These are phyloP conservation scores for Alviniconcha marisindica DNA, from an alignment of 1,140 invertebrate species.

Conservation along the genomic window DNA sequence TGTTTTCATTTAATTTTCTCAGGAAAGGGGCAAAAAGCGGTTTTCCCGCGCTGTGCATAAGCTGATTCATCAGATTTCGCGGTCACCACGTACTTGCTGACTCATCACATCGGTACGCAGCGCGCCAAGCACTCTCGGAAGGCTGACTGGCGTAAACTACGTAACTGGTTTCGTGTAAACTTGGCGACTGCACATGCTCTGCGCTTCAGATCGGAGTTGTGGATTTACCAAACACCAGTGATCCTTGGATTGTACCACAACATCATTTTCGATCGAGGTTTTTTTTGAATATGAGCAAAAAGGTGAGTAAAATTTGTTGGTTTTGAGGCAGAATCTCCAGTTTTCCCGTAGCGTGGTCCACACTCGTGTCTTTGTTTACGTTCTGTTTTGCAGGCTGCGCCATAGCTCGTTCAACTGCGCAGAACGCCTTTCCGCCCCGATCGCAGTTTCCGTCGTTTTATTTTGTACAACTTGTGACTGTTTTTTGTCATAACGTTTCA, in stretches of 20 bases:
- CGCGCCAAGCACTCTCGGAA: conserved; percentile 52
- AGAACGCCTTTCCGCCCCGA: background rate
- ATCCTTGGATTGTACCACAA: conserved; percentile 35
- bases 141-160: conserved; percentile 61
- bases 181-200: conserved; percentile 43
- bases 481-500: background rate
- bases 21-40: background rate
- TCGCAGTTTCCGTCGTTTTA: background rate
- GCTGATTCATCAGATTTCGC: conserved; percentile 57
- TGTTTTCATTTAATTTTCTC: conserved; percentile 14
- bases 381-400: conserved; percentile 58
- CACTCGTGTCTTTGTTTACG: conserved; percentile 60
- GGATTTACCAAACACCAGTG: conserved; percentile 32
- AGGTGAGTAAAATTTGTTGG: conserved; percentile 50
- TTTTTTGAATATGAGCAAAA: conserved; percentile 62
- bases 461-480: background rate
- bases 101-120: conserved; percentile 61
- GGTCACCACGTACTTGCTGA: conserved; percentile 65
- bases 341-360: conserved; percentile 36
- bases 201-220: conserved; percentile 38
- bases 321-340: background rate
- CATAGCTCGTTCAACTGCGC: conserved; percentile 44
- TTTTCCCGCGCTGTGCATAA: conserved; percentile 37
- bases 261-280: conserved; percentile 16
- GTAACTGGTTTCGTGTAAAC: conserved; percentile 56